Percentiles rank a stretch among this genome's conserved stretches.
These are phyloP conservation scores for Narcine bancroftii DNA, from an alignment of 2,113 vertebrate genomes.

Conservation along the genomic window DNA sequence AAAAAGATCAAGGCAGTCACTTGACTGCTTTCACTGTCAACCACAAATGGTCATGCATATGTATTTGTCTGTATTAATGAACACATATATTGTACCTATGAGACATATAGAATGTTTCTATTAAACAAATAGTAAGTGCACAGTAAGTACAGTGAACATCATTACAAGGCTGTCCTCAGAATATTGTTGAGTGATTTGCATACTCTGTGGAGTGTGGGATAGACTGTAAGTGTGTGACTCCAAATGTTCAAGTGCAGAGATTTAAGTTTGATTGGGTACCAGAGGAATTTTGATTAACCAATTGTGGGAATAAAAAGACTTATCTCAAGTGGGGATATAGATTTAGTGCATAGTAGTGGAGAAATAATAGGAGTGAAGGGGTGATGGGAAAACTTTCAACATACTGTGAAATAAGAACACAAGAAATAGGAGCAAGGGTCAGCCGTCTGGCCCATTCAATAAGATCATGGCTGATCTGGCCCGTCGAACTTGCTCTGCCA, in stretches of 20 bases:
- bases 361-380: not conserved
- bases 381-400: too few species aligned
- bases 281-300: not conserved
- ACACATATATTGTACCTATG: not conserved
- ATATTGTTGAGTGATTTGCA: not conserved
- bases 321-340: not conserved
- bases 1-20: not conserved
- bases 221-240: not conserved
- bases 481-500: too few species aligned
- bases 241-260: not conserved
- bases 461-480: too few species aligned
- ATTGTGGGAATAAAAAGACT: not conserved
- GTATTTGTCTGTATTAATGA: not conserved
- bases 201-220: not conserved
- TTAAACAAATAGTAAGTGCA: not conserved
- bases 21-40: not conserved
- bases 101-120: not conserved
- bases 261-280: not conserved
- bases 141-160: not conserved
- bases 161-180: not conserved
- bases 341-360: not conserved
- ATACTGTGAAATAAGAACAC: too few species aligned
- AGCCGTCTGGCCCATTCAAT: too few species aligned
- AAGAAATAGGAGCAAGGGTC: too few species aligned
- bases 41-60: not conserved